Conservation (phyloP, 2,888 invertebrate species). For the Neoscelio sp. region DNA sequence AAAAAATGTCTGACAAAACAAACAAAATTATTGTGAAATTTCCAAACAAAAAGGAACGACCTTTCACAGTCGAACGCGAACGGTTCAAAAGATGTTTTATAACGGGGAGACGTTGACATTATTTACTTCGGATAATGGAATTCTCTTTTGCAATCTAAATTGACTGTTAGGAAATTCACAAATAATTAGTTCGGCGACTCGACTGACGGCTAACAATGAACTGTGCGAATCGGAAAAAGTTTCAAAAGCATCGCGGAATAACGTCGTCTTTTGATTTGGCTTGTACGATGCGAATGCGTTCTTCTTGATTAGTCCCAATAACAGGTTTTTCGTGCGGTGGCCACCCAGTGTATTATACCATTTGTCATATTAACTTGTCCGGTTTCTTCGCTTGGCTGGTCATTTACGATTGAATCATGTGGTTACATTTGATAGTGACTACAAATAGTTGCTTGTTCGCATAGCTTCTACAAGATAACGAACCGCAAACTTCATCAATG, state of each 20-base stretch:
- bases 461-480: slow-evolving; percentile 29
- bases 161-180: slow-evolving; percentile 1
- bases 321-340: slow-evolving; percentile 58
- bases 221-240: slow-evolving; percentile 5
- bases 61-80: slow-evolving; percentile 24
- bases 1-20: too few relatives aligned
- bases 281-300: slow-evolving; percentile 10
- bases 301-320: slow-evolving; percentile 67
- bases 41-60: slow-evolving; percentile 26
- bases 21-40: too few relatives aligned
- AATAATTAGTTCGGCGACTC: background rate
- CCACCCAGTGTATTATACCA: slow-evolving; percentile 54
- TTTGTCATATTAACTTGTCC: slow-evolving; percentile 65
- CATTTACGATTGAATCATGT: slow-evolving; percentile 40
- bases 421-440: slow-evolving; percentile 34
- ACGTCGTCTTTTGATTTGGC: too few relatives aligned
- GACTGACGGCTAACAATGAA: slow-evolving; percentile 10
- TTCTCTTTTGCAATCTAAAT: slow-evolving; percentile 13
- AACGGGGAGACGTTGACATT: slow-evolving; percentile 7
- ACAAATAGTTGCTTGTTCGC: slow-evolving; percentile 39
- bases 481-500: slow-evolving; percentile 37
- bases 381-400: slow-evolving; percentile 45
- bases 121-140: slow-evolving; percentile 13
- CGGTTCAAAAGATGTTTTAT: slow-evolving; percentile 31
- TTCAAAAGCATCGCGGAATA: background rate